Percentiles rank a stretch among this genome's conserved stretches.
Conservation (phyloP, 2,888 invertebrate genomes). For the Troides helena region DNA sequence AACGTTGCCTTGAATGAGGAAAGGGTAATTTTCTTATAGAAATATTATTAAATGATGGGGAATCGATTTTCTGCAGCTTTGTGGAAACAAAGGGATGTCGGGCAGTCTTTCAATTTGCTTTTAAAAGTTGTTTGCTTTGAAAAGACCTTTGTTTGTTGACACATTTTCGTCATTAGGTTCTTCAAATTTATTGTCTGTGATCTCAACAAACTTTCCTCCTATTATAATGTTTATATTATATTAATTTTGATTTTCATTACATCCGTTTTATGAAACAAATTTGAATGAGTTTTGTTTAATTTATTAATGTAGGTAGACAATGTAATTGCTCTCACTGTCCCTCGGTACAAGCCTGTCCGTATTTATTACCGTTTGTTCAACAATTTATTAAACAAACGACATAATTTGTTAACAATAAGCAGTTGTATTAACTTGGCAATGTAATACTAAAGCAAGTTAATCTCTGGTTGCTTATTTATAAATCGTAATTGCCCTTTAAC, state of each 20-base stretch:
- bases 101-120: slow-evolving; percentile 50
- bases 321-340: slow-evolving; percentile 1
- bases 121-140: slow-evolving; percentile 52
- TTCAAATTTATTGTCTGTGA: slow-evolving; percentile 22
- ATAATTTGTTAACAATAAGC: slow-evolving; percentile 1
- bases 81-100: slow-evolving; percentile 50
- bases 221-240: slow-evolving; percentile 10
- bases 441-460: no score
- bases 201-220: slow-evolving; percentile 12
- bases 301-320: slow-evolving; percentile 2
- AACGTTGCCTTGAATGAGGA: slow-evolving; percentile 40
- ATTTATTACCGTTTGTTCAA: not conserved
- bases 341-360: not conserved
- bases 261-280: slow-evolving; percentile 3
- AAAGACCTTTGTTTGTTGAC: slow-evolving; percentile 37
- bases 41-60: slow-evolving; percentile 67
- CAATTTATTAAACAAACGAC: not conserved
- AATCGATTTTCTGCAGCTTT: slow-evolving; percentile 59
- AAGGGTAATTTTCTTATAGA: slow-evolving; percentile 62
- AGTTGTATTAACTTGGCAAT: not conserved
- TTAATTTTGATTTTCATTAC: slow-evolving; percentile 14
- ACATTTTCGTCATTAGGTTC: slow-evolving; percentile 32
- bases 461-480: no score
- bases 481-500: no score
- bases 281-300: not conserved